These are phyloP conservation scores for Mus spretus DNA, from an alignment of 2,797 vertebrate genomes.

Conservation along the genomic window DNA sequence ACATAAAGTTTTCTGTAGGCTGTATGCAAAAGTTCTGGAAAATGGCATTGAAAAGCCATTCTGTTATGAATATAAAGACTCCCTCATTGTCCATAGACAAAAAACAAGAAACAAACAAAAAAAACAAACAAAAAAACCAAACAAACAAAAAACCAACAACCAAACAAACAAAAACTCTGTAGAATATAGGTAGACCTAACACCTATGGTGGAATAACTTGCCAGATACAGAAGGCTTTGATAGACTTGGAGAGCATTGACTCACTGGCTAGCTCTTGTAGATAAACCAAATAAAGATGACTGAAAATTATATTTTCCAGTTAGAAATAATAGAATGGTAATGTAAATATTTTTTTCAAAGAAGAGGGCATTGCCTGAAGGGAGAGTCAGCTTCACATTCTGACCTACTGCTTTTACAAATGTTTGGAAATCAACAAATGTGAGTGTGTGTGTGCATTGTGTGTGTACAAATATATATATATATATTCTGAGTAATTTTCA, in stretches of 20 bases:
- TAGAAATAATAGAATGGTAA: background rate
- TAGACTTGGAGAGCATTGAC: background rate
- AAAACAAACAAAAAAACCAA: background rate
- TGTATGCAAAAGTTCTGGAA: constrained; percentile 34
- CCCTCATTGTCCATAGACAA: background rate
- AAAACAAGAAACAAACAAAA: no score
- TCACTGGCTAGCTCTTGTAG: no score
- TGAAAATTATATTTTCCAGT: background rate
- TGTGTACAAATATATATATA: no score
- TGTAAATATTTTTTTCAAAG: constrained; percentile 11
- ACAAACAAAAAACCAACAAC: no score
- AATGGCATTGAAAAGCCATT: background rate
- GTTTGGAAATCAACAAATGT: background rate
- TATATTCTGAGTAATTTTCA: background rate
- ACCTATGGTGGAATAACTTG: background rate
- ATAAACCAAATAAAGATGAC: background rate
- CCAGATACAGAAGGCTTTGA: background rate
- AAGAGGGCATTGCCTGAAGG: background rate
- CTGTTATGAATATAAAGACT: background rate
- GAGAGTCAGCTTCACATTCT: background rate
- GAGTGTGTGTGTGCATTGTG: no score
- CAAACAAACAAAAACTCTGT: background rate
- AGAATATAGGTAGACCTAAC: background rate
- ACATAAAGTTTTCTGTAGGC: background rate
- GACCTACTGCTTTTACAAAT: background rate